Percentiles rank a stretch among this genome's conserved stretches.
Evolutionary conservation across 2,797 vertebrate genomes (phyloP).

Genomic region (Onychomys torridus): DNA sequence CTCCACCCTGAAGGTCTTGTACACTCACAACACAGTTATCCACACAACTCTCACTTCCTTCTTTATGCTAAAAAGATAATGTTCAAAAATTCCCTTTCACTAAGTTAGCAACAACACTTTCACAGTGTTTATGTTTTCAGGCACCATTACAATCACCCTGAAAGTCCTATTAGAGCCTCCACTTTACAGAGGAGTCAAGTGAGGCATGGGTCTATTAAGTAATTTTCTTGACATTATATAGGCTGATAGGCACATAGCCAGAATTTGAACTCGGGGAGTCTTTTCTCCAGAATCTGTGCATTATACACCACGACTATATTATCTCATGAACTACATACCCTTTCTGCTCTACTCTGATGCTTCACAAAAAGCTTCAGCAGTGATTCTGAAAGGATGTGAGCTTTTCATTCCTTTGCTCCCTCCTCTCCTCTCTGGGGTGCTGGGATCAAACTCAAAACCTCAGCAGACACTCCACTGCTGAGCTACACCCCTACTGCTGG

Average conservation of each 20-base stretch:
- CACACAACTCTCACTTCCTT: background rate
- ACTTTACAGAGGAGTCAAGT: conserved; percentile 10
- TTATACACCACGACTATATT: background rate
- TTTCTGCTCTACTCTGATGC: background rate
- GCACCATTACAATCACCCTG: background rate
- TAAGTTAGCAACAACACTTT: conserved; percentile 14
- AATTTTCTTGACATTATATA: background rate
- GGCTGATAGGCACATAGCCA: background rate
- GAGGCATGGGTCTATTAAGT: background rate
- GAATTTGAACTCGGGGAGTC: background rate
- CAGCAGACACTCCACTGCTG: background rate
- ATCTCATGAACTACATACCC: background rate
- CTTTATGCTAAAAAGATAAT: conserved; percentile 58
- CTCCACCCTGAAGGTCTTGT: background rate
- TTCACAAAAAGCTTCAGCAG: background rate
- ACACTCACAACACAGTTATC: too few relatives aligned
- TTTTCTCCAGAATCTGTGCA: conserved; percentile 39
- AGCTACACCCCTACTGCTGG: background rate
- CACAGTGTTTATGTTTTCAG: conserved; percentile 33
- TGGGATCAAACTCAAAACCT: background rate
- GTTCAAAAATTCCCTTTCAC: background rate
- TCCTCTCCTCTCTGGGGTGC: background rate
- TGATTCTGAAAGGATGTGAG: background rate
- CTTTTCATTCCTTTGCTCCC: background rate
- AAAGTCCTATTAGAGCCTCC: background rate